phyloP scores from a whole-genome alignment of 2,113 vertebrate genomes.

The Cheilinus undulatus region DNA sequence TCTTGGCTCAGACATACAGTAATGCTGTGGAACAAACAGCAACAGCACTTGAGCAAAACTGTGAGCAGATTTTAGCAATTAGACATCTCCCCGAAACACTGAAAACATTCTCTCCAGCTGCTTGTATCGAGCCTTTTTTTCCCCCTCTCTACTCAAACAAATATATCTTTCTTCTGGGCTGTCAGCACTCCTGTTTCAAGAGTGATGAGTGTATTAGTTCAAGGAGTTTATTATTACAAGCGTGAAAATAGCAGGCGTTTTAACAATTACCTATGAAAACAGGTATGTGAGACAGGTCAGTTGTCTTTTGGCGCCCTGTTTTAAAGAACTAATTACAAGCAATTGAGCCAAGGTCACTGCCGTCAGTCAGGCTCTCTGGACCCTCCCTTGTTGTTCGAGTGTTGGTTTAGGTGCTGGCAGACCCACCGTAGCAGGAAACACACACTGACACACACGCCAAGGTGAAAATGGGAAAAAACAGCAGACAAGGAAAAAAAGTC shows the following conservation, averaged over 20 bases:
- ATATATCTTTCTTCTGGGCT: constrained; percentile 65
- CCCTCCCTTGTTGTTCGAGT: constrained; percentile 85
- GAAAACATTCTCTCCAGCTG: constrained; percentile 58
- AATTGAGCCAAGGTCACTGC: constrained; percentile 94
- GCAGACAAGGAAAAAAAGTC: no score
- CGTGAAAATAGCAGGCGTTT: constrained; percentile 78
- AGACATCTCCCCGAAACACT: constrained; percentile 56
- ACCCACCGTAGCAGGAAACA: constrained; percentile 48
- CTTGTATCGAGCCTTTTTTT: constrained; percentile 22
- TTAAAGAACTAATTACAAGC: constrained; percentile 94
- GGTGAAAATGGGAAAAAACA: not conserved
- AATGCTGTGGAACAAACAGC: constrained; percentile 12
- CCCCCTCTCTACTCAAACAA: constrained; percentile 64
- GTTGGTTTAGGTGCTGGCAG: constrained; percentile 83
- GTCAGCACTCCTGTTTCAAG: constrained; percentile 69
- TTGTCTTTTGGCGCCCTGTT: constrained; percentile 78
- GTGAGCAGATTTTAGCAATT: constrained; percentile 59
- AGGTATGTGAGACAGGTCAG: constrained; percentile 77
- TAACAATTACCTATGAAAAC: constrained; percentile 84
- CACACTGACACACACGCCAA: not conserved
- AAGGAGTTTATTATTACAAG: constrained; percentile 81
- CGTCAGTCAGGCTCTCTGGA: constrained; percentile 87
- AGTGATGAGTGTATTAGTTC: constrained; percentile 80
- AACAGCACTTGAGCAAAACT: constrained; percentile 23
- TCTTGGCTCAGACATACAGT: constrained; percentile 47